A percentile compares a stretch with the other conserved stretches of the same genome.
Conservation (phyloP, 2,888 invertebrate species). For the Euproctis similis region DNA sequence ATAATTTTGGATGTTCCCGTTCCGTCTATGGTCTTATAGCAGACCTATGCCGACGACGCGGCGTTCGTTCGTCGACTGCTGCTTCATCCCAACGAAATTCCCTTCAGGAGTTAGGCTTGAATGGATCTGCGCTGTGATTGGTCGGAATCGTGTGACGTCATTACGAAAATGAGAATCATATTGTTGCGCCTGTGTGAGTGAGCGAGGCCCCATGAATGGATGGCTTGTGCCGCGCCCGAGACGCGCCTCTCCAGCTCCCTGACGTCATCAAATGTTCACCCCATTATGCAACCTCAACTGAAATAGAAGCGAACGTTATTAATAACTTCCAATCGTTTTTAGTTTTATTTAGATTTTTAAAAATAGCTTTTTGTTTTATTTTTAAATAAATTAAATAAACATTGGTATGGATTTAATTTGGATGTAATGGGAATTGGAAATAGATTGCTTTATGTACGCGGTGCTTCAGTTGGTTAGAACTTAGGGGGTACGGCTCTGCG, state of each 20-base stretch:
- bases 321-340: constrained; percentile 40
- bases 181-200: constrained; percentile 50
- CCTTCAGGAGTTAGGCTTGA: constrained; percentile 79
- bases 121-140: constrained; percentile 80
- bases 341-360: neutral
- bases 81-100: constrained; percentile 69
- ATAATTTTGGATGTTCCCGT: constrained; percentile 9
- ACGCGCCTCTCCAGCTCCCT: constrained; percentile 46
- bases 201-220: constrained; percentile 53
- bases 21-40: constrained; percentile 9
- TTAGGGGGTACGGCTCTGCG: no score
- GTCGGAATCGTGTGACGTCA: constrained; percentile 80
- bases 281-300: constrained; percentile 56
- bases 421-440: no score
- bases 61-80: constrained; percentile 63
- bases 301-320: constrained; percentile 44
- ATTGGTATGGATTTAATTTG: no score
- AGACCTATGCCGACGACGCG: constrained; percentile 33
- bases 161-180: constrained; percentile 78
- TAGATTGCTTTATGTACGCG: no score
- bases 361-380: no score
- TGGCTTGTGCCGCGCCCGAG: constrained; percentile 56
- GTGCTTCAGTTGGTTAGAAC: no score
- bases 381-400: no score
- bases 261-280: constrained; percentile 55